phyloP scores from a whole-genome alignment of 2,797 vertebrate genomes.

The Eidolon dupreanum region DNA sequence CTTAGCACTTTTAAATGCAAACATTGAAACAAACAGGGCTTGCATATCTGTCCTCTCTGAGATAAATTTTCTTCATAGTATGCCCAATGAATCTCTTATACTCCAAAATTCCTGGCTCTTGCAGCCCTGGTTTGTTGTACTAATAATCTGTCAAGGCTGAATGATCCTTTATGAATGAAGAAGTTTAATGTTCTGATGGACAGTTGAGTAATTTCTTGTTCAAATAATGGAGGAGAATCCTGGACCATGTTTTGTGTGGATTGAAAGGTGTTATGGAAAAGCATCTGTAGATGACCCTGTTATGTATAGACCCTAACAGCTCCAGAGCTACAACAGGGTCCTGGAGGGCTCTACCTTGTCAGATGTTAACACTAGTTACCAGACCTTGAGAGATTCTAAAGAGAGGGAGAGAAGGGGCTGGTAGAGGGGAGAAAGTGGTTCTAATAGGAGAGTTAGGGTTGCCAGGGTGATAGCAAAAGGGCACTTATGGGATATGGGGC shows the following conservation, averaged over 20 bases:
- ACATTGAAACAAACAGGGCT: conserved; percentile 14
- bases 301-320: background rate
- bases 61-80: background rate
- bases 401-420: background rate
- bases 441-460: background rate
- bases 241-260: background rate
- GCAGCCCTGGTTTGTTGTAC: background rate
- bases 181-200: background rate
- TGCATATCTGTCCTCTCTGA: background rate
- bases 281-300: background rate
- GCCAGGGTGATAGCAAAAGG: background rate
- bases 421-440: background rate
- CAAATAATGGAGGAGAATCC: background rate
- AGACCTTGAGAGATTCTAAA: background rate
- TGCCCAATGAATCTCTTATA: background rate
- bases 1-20: background rate
- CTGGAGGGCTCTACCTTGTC: background rate
- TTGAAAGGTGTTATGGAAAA: background rate
- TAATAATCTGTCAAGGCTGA: background rate
- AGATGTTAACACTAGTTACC: background rate
- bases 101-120: background rate
- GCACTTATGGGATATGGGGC: too few species aligned
- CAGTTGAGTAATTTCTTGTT: background rate
- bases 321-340: background rate
- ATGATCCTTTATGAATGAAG: background rate